phyloP scores from a whole-genome alignment of 2,797 vertebrate genomes.

The Echiichthys vipera region DNA sequence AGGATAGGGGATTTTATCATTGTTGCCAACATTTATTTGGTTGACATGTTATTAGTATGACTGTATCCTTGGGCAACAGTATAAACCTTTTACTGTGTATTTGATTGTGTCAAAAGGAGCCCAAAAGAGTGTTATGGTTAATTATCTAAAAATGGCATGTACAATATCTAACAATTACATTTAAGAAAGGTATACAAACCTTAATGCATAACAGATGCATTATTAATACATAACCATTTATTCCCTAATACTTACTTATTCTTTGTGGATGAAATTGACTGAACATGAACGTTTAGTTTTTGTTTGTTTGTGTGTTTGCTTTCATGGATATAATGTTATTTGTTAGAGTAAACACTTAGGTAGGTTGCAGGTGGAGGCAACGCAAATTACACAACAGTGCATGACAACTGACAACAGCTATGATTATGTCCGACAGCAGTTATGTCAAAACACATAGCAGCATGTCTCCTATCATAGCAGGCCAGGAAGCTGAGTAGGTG shows the following conservation, averaged over 20 bases:
- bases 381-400: conserved; percentile 5
- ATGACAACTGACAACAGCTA: conserved; percentile 2
- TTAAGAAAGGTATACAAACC: background rate
- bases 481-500: conserved; percentile 55
- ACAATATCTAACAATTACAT: background rate
- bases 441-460: conserved; percentile 7
- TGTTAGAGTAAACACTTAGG: conserved; percentile 18
- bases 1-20: no score
- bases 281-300: background rate
- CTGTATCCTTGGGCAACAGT: background rate
- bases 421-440: conserved; percentile 13
- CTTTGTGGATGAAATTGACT: background rate
- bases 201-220: background rate
- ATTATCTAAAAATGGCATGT: background rate
- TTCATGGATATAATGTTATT: background rate
- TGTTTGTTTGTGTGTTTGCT: background rate
- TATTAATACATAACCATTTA: background rate
- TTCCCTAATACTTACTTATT: background rate
- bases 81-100: background rate
- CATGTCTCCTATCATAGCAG: conserved; percentile 21
- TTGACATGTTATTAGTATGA: background rate
- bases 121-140: background rate
- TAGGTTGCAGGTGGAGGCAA: conserved; percentile 4
- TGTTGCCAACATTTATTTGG: no score
- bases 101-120: background rate